A percentile compares a stretch with the other conserved stretches of the same genome.
Evolutionary conservation across 2,797 vertebrate genomes (phyloP).

Genomic region (Poeciliopsis turneri): DNA sequence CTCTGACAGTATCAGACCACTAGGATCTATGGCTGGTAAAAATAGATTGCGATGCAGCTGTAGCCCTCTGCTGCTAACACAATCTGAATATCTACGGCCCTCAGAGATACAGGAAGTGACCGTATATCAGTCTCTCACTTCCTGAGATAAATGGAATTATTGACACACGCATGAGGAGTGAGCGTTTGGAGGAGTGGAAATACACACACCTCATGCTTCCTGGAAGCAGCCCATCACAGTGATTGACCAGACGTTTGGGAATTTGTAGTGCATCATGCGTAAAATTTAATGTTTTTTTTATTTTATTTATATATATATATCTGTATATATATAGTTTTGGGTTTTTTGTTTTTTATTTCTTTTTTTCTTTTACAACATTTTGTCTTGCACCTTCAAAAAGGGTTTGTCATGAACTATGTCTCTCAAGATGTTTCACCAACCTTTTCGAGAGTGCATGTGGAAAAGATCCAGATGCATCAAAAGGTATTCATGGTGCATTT

Average conservation of each 20-base stretch:
- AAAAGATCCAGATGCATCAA: not conserved
- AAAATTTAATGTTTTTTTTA: not conserved
- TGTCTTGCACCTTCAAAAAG: not conserved
- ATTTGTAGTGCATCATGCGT: not conserved
- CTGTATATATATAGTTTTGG: no score
- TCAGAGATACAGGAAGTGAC: conserved; percentile 38
- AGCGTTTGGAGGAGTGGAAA: conserved; percentile 26
- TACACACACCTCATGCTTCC: conserved; percentile 45
- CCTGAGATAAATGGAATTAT: conserved; percentile 36
- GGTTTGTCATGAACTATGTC: not conserved
- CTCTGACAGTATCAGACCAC: conserved; percentile 70
- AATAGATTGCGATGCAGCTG: conserved; percentile 69
- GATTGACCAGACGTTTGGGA: conserved; percentile 1
- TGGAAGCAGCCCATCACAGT: conserved; percentile 22
- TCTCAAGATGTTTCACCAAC: not conserved
- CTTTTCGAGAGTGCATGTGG: not conserved
- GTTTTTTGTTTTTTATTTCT: no score
- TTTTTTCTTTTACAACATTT: not conserved
- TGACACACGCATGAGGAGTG: not conserved
- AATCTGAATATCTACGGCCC: conserved; percentile 43
- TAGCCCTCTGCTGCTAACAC: conserved; percentile 37
- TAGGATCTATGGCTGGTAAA: conserved; percentile 71
- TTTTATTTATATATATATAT: not conserved
- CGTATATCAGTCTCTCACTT: conserved; percentile 51
- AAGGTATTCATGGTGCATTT: not conserved